phyloP scores from a whole-genome alignment of 1,140 invertebrate genomes.

The Elymnias hypermnestra region DNA sequence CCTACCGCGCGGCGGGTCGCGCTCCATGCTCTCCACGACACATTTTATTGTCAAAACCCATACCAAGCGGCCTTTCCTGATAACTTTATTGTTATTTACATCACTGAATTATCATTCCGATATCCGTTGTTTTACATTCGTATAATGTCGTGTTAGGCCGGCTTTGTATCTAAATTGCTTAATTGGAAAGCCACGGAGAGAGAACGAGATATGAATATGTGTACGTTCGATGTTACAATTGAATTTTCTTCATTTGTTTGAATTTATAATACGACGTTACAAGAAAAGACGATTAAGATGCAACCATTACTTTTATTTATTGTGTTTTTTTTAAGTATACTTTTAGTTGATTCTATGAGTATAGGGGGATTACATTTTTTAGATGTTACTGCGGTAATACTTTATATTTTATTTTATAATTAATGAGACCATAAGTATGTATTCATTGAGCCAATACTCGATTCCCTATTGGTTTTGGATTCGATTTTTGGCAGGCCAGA shows the following conservation, averaged over 20 bases:
- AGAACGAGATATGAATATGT: constrained; percentile 50
- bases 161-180: constrained; percentile 72
- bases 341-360: too few relatives aligned
- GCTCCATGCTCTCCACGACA: constrained; percentile 45
- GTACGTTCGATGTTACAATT: constrained; percentile 15
- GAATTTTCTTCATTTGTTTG: constrained; percentile 15
- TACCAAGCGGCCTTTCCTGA: constrained; percentile 55
- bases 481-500: too few relatives aligned
- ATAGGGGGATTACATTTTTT: background rate
- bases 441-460: too few relatives aligned
- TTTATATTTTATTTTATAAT: too few relatives aligned
- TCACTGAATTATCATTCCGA: constrained; percentile 68
- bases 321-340: too few relatives aligned
- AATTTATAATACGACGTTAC: constrained; percentile 22
- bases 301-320: constrained; percentile 18
- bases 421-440: too few relatives aligned
- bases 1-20: constrained; percentile 47
- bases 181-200: constrained; percentile 66
- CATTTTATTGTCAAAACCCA: constrained; percentile 73
- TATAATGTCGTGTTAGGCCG: constrained; percentile 59
- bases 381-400: background rate
- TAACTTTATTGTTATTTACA: constrained; percentile 75
- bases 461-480: too few relatives aligned
- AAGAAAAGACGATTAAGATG: constrained; percentile 18
- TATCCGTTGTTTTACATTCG: constrained; percentile 71